Conservation (phyloP, 2,113 vertebrate genomes). For the Circaetus cinerascens region DNA sequence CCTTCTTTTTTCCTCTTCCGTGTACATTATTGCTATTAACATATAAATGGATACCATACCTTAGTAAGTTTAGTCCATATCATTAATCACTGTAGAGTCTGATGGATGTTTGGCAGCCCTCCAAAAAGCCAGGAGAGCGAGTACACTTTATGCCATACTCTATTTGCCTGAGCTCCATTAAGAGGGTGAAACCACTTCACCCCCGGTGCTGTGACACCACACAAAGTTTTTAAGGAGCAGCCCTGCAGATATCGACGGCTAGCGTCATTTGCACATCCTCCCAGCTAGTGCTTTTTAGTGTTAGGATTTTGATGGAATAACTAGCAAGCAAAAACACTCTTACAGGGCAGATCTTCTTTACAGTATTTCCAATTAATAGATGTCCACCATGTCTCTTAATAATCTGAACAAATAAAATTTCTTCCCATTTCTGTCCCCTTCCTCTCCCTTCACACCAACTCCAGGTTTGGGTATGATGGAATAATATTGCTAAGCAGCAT, state of each 20-base stretch:
- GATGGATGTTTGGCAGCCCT: not conserved
- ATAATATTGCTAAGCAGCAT: not conserved
- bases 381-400: not conserved
- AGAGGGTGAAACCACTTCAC: not conserved
- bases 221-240: not conserved
- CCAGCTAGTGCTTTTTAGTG: not conserved
- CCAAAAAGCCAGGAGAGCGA: not conserved
- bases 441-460: not conserved
- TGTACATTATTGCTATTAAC: not conserved
- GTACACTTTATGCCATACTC: not conserved
- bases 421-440: not conserved
- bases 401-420: not conserved
- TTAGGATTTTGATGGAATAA: not conserved
- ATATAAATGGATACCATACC: not conserved
- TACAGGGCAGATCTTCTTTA: not conserved
- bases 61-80: not conserved
- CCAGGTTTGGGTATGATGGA: not conserved
- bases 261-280: not conserved
- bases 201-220: not conserved
- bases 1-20: not conserved
- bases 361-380: not conserved
- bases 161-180: not conserved
- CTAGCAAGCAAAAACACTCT: not conserved
- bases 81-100: not conserved
- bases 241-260: not conserved